These are phyloP conservation scores for Aphidius colemani DNA, from an alignment of 2,888 invertebrate species.

Conservation along the genomic window DNA sequence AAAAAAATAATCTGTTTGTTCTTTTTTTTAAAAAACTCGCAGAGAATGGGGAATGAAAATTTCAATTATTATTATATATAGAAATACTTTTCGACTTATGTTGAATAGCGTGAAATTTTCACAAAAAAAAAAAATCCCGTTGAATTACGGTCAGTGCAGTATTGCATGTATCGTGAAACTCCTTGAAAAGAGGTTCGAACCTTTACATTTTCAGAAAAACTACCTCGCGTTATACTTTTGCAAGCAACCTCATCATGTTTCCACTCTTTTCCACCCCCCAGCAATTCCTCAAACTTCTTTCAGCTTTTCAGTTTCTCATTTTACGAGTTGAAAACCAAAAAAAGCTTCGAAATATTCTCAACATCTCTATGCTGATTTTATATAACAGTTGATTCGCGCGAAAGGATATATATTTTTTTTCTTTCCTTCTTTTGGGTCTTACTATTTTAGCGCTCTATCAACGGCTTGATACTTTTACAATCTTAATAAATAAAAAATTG, in stretches of 20 bases:
- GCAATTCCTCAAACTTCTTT: neutral
- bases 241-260: neutral
- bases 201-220: too few species aligned
- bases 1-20: neutral
- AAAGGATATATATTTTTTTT: conserved; percentile 19
- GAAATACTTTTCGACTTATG: neutral
- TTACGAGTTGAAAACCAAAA: conserved; percentile 8
- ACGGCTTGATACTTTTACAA: neutral
- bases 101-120: neutral
- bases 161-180: conserved; percentile 7
- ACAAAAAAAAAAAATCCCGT: too few species aligned
- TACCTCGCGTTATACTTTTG: too few species aligned
- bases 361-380: neutral
- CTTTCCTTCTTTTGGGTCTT: conserved; percentile 1
- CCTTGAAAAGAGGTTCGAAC: conserved; percentile 24
- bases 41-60: conserved; percentile 5
- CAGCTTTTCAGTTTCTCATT: conserved; percentile 1
- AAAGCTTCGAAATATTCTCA: conserved; percentile 1
- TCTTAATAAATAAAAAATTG: neutral
- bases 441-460: neutral
- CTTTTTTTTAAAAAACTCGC: conserved; percentile 30
- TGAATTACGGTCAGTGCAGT: too few species aligned
- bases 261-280: neutral
- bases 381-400: conserved; percentile 24
- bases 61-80: too few species aligned